Evolutionary conservation across 2,113 vertebrate species (phyloP), one percentile per base, ranked within the genome.

Genomic region (Notothenia rossii): DNA sequence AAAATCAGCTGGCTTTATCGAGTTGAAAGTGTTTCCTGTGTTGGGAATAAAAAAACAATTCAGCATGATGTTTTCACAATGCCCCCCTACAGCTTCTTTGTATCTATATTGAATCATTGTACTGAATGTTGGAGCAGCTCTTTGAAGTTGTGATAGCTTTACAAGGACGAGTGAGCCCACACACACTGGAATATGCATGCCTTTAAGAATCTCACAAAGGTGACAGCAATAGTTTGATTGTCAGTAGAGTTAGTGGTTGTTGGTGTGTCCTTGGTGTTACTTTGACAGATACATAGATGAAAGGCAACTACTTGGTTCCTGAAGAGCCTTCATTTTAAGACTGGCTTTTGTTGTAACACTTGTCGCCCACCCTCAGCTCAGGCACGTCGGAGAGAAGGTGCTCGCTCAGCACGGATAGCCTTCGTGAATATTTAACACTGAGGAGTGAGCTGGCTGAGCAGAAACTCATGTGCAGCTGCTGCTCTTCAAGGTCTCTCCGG

Each of bases 401-500:
- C 78, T 83, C 50, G 0, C 75, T 85, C 82, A 12, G 74, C 70
- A 45, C 9, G 48, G 50, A 63, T 61, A 29, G 54, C 59, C 79
- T 56, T 85, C 63, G 77, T 82, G 18, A 90, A 88, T 89, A 84
- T 89, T 86, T 86, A 82, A 83, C 80, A 85, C 51, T 29, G 50
- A 51, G 63, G 84, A 81, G 77, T 56, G 68, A 84, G 50, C 73
- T 59, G 72, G 67, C 40, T 22, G 46, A 79, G 65, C 68, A 63
- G 40, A 65, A n/a, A 14, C 29, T 79, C 29, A 13, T 17, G 49
- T 49, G 43, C 70, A 4, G 59, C 3, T 10, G 3, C 22, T 48
- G 54, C 15, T 68, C 48, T 62, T 71, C 55, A 46, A 58, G n/a
- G 71, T 55, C 56, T 68, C 40, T 36, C 62, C 18, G 62, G 65